Percentiles rank a stretch among this genome's conserved stretches.
Evolutionary conservation across 2,113 vertebrate species (phyloP).

Genomic region (Gnathonemus echidnorhynchus): DNA sequence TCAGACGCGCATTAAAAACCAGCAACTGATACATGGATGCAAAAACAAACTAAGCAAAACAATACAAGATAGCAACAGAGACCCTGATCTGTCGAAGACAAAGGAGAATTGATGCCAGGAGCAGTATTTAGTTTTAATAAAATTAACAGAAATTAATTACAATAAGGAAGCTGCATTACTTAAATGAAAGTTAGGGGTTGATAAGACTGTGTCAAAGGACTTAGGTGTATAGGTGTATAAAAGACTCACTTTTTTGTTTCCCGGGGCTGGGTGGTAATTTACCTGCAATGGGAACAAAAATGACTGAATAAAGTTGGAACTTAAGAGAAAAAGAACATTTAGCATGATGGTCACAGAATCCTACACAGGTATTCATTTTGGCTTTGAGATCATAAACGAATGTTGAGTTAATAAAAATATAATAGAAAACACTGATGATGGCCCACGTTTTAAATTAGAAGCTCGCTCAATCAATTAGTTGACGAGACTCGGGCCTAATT

Average conservation of each 20-base stretch:
- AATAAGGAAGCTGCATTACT: neutral
- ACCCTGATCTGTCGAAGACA: neutral
- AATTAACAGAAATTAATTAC: neutral
- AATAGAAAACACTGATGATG: neutral
- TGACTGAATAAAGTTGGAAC: neutral
- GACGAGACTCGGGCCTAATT: neutral
- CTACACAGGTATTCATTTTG: neutral
- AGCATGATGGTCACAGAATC: neutral
- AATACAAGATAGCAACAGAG: constrained; percentile 22
- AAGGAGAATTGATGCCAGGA: neutral
- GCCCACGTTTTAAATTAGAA: neutral
- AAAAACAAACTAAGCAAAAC: neutral
- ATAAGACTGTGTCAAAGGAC: neutral
- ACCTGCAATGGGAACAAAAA: constrained; percentile 16
- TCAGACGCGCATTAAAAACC: neutral
- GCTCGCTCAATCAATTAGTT: neutral
- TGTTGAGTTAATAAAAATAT: neutral
- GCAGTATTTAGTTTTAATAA: neutral
- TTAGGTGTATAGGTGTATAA: neutral
- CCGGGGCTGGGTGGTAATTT: neutral
- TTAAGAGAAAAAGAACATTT: neutral
- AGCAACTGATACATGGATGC: neutral
- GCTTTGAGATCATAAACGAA: neutral
- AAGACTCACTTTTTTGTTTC: constrained; percentile 16
- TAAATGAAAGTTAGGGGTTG: neutral